A percentile compares a stretch with the other conserved stretches of the same genome.
Evolutionary conservation across 2,888 invertebrate genomes (phyloP).

Genomic region (Harpagoxenus sublaevis): DNA sequence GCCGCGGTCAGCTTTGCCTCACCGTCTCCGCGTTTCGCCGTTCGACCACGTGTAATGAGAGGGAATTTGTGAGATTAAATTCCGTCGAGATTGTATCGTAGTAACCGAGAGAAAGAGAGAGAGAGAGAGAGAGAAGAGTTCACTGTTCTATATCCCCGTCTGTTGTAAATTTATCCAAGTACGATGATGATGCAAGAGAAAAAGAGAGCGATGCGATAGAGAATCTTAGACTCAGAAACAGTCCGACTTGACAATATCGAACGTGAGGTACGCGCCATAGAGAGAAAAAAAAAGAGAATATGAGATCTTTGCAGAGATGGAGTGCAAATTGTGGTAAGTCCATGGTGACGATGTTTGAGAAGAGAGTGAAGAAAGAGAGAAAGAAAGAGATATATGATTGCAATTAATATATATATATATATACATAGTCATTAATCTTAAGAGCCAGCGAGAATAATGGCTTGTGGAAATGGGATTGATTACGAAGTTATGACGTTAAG

Average conservation of each 20-base stretch:
- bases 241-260: slow-evolving; percentile 83
- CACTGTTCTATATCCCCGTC: slow-evolving; percentile 68
- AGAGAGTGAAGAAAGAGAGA: slow-evolving; percentile 11
- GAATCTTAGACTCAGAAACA: slow-evolving; percentile 59
- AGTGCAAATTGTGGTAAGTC: slow-evolving; percentile 50
- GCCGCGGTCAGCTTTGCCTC: slow-evolving; percentile 49
- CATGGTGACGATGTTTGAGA: slow-evolving; percentile 21
- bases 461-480: slow-evolving; percentile 64
- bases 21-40: slow-evolving; percentile 50
- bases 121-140: slow-evolving; percentile 30
- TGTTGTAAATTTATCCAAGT: slow-evolving; percentile 72
- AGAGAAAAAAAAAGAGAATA: slow-evolving; percentile 28
- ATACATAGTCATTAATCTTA: slow-evolving; percentile 85
- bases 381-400: slow-evolving; percentile 31
- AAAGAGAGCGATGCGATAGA: slow-evolving; percentile 48
- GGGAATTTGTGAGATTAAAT: slow-evolving; percentile 58
- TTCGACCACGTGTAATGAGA: slow-evolving; percentile 43
- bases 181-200: slow-evolving; percentile 33
- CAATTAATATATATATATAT: slow-evolving; percentile 43
- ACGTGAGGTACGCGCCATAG: slow-evolving; percentile 75
- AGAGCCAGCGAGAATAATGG: slow-evolving; percentile 74
- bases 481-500: slow-evolving; percentile 50
- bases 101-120: slow-evolving; percentile 8
- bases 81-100: slow-evolving; percentile 67
- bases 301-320: slow-evolving; percentile 36